Evolutionary conservation across 2,888 invertebrate species (phyloP), one percentile per base, ranked within the genome.

Genomic region (Ophonus ardosiacus): DNA sequence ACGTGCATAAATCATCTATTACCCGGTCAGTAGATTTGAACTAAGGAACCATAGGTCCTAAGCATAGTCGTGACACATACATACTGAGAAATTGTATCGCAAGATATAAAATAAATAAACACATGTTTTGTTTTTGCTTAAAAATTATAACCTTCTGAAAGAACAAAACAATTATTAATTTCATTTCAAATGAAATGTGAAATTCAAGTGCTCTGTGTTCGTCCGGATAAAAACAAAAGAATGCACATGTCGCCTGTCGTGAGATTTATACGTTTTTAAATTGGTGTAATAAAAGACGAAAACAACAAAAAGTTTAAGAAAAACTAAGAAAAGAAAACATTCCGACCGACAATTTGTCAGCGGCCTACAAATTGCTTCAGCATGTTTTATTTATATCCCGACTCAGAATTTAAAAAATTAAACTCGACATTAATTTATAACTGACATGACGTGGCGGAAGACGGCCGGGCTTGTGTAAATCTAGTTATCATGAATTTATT

Each of bases 181-280:
- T 68, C 68, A 15, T 68, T 10, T 51, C 43, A 51, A 68, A 38
- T 76, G 56, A 76, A 76, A 76, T 76, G 68, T 76, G 56, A 76
- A 76, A 76, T 76, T 76, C 51, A 43, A 76, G 76, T 76, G n/a
- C 68, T 21, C 63, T 24, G 31, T 31, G 68, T n/a, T 18, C 18
- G 59, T 59, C 63, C 63, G 2, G 0, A 68, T 38, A 78, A 78
- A 78, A 78, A 78, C 78, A 57, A 78, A 57, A 56, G 56, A 78
- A 57, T 59, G 78, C 57, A 78, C 56, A 78, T 78, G 56, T 57
- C 57, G 78, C 38, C 78, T 56, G 31, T 51, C 31, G 61, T 63
- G 83, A 83, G 74, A 74, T 83, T 83, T 74, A 83, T 83, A 57
- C 57, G 71, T 83, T 83, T 83, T 83, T 83, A 83, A 74, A 83